A percentile compares a stretch with the other conserved stretches of the same genome.
phyloP scores from a whole-genome alignment of 53 echinoderm and acorn worm genomes.

The Holothuria leucospilota region DNA sequence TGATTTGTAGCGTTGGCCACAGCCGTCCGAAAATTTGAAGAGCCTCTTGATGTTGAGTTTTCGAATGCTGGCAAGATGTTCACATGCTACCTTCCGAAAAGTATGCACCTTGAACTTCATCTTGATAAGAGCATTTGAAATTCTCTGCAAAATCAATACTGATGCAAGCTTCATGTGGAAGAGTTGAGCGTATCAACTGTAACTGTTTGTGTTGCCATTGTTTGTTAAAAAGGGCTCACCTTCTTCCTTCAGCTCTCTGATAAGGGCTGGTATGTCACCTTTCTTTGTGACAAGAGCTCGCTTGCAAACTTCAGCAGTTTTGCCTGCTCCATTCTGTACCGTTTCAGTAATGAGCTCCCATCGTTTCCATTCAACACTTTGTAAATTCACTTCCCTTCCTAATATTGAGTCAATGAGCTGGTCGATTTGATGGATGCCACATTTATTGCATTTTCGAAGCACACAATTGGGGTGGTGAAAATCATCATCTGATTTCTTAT shows the following conservation, averaged over 20 bases:
- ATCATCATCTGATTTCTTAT: background rate
- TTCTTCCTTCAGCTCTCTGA: background rate
- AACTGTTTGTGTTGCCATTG: conserved; percentile 19
- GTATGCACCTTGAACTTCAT: background rate
- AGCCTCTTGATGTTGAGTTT: conserved; percentile 2
- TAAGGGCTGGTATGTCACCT: background rate
- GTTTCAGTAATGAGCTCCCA: too few relatives aligned
- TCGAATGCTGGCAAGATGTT: conserved; percentile 4
- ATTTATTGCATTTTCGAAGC: background rate
- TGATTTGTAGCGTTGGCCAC: conserved; percentile 52
- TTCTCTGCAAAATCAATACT: conserved; percentile 20
- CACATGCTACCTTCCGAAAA: background rate
- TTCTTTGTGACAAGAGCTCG: too few relatives aligned
- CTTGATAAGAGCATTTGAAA: background rate
- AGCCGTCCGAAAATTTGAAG: conserved; percentile 56
- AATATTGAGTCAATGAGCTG: too few relatives aligned
- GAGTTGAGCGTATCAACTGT: background rate
- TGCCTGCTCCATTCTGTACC: too few relatives aligned
- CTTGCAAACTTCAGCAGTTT: too few relatives aligned
- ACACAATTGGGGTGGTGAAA: background rate
- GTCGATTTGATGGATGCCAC: background rate
- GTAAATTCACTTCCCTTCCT: too few relatives aligned
- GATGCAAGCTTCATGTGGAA: background rate
- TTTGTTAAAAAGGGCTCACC: background rate
- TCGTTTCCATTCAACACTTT: too few relatives aligned